Base-by-base conservation (phyloP, 1,140 invertebrate genomes). In the Bombus superbus region DNA sequence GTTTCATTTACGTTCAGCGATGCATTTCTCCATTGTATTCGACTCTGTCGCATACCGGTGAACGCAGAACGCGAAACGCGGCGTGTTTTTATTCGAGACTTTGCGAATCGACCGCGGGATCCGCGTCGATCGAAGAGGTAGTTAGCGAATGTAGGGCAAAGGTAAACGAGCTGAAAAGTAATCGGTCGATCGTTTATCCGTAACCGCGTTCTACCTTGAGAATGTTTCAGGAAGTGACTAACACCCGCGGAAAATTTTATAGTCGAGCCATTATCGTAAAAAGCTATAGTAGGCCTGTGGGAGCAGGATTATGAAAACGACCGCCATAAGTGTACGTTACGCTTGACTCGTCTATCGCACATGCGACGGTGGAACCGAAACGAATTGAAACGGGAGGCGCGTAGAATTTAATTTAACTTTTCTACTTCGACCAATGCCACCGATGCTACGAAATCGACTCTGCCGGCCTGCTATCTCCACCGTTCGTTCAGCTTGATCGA, bases 381-480 rank as follows among this genome's bases (percentile, higher is more conserved):
- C 35, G 73, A 78, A 78, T 42, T 72, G 87, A 78, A 86, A 81
- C 64, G 74, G 40, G 2, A 64, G 69, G 62, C 68, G 72, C 79
- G 53, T 82, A 86, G 83, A 89, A 89, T 89, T 88, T 89, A 89
- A 89, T 89, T 88, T 86, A 89, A 89, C 88, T 88, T 89, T 89
- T 86, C 81, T 72, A 53, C 40, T 74, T 79, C 81, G 75, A 44
- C 69, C 76, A 68, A 62, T 88, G 75, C 83, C 66, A 53, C 47
- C 47, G 22, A 53, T 53, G 35, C 76, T 44, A 11, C 44, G 47
- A 66, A 75, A 73, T 89, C 81, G 86, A 72, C 47, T 47, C 32
- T 22, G 28, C 9, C 28, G 25, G 25, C 35, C 22, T 69, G 72
- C 62, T 83, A 81, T 81, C 76, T 88, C 76, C 47, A 22, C 62